Percentiles rank a stretch among this genome's conserved stretches.
These are phyloP conservation scores for Muscidifurax raptorellus DNA, from an alignment of 1,140 invertebrate species.

Conservation along the genomic window DNA sequence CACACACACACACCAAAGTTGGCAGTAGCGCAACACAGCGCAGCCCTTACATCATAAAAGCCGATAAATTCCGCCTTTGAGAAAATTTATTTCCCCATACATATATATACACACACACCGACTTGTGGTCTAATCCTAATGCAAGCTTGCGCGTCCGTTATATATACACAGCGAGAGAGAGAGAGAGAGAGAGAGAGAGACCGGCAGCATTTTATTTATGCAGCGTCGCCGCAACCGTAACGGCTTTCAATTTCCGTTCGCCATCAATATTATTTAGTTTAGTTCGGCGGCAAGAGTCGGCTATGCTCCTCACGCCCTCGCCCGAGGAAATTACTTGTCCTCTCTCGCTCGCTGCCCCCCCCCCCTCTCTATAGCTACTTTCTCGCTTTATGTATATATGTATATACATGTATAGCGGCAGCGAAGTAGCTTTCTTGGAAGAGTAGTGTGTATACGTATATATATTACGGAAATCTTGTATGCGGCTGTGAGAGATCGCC, in stretches of 20 bases:
- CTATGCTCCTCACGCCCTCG: constrained; percentile 71
- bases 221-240: constrained; percentile 66
- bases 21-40: too few relatives aligned
- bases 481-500: neutral
- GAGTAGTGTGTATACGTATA: neutral
- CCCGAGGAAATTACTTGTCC: constrained; percentile 75
- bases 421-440: neutral
- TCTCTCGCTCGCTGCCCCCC: constrained; percentile 50
- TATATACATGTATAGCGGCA: neutral
- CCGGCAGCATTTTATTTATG: constrained; percentile 40
- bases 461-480: neutral
- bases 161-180: too few relatives aligned
- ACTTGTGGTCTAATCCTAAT: constrained; percentile 39
- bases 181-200: too few relatives aligned
- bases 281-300: constrained; percentile 63
- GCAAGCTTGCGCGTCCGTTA: neutral
- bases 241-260: constrained; percentile 76
- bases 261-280: constrained; percentile 77
- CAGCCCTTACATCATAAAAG: constrained; percentile 27
- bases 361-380: neutral
- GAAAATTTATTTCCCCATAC: neutral
- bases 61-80: constrained; percentile 27
- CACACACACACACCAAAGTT: too few relatives aligned
- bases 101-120: too few relatives aligned
- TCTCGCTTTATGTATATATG: constrained; percentile 1